Percentiles rank a stretch among this genome's conserved stretches.
These are phyloP conservation scores for Deilephila elpenor DNA, from an alignment of 2,888 invertebrate species.

Conservation along the genomic window DNA sequence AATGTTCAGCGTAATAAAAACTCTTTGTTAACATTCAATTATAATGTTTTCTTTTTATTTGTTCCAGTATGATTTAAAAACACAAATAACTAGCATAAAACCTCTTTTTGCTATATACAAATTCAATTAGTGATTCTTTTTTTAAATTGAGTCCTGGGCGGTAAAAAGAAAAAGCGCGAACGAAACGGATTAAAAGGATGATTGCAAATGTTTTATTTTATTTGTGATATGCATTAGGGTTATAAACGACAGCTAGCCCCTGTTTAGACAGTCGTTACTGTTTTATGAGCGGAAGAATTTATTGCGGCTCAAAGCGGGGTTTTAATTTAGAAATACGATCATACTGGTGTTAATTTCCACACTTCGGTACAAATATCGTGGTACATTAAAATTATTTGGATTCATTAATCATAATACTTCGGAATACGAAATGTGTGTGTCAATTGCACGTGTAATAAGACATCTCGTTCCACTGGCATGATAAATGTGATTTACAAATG, in stretches of 20 bases:
- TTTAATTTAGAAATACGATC: constrained; percentile 80
- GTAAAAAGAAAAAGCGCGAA: constrained; percentile 44
- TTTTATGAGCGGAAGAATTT: constrained; percentile 79
- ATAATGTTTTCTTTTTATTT: too few species aligned
- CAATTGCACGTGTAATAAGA: constrained; percentile 18
- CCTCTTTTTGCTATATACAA: background rate
- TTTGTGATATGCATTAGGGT: constrained; percentile 69
- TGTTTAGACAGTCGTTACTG: constrained; percentile 81
- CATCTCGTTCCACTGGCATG: constrained; percentile 20
- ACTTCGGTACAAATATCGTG: constrained; percentile 53
- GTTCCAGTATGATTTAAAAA: too few species aligned
- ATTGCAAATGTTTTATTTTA: constrained; percentile 57
- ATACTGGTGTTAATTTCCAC: constrained; percentile 75
- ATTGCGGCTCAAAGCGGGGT: constrained; percentile 69
- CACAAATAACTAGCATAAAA: background rate
- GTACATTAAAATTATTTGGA: constrained; percentile 20
- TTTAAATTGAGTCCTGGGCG: constrained; percentile 23
- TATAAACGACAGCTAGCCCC: constrained; percentile 76
- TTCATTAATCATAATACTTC: constrained; percentile 21
- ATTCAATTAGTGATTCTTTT: background rate
- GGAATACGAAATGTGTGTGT: constrained; percentile 18
- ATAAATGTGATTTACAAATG: constrained; percentile 31
- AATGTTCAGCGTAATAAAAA: too few species aligned
- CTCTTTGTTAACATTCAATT: too few species aligned
- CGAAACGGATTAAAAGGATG: constrained; percentile 58